Evolutionary conservation across 92 coral and sea anemone species (phyloP).

Genomic region (Zoanthus sansibaricus): DNA sequence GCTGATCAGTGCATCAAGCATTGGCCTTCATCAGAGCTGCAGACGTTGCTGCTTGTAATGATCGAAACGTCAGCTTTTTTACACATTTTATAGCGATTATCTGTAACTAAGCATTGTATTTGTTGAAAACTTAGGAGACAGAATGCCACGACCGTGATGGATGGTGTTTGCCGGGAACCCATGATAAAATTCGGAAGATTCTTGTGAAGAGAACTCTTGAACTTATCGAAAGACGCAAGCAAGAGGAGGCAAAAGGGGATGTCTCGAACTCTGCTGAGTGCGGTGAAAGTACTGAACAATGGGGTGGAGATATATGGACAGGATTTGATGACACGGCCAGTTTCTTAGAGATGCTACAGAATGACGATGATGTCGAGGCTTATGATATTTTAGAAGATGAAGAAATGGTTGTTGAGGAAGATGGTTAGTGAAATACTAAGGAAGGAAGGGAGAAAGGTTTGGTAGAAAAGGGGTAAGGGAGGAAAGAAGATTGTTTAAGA

Average conservation of each 20-base stretch:
- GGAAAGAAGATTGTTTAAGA: background rate
- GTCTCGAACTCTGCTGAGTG: background rate
- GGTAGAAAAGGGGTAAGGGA: background rate
- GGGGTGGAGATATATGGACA: conserved; percentile 63
- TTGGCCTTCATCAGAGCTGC: too few relatives aligned
- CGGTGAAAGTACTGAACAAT: conserved; percentile 34
- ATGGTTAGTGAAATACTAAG: background rate
- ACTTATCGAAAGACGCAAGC: conserved; percentile 66
- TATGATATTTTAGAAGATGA: conserved; percentile 81
- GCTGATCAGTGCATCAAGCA: too few relatives aligned
- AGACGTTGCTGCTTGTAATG: background rate
- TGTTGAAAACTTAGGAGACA: conserved; percentile 66
- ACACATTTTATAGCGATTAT: too few relatives aligned
- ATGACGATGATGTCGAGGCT: conserved; percentile 93
- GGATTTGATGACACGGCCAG: conserved; percentile 74
- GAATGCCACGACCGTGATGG: conserved; percentile 90
- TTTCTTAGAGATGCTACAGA: conserved; percentile 81
- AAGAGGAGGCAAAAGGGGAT: conserved; percentile 46
- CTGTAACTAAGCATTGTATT: too few relatives aligned
- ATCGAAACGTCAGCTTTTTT: too few relatives aligned
- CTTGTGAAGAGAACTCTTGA: conserved; percentile 73
- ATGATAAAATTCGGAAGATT: conserved; percentile 80
- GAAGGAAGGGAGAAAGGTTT: background rate
- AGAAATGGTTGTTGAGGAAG: conserved; percentile 57
- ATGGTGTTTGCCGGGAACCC: conserved; percentile 89